Evolutionary conservation across 2,888 invertebrate genomes (phyloP).

Genomic region (Xestia rhomboidea): DNA sequence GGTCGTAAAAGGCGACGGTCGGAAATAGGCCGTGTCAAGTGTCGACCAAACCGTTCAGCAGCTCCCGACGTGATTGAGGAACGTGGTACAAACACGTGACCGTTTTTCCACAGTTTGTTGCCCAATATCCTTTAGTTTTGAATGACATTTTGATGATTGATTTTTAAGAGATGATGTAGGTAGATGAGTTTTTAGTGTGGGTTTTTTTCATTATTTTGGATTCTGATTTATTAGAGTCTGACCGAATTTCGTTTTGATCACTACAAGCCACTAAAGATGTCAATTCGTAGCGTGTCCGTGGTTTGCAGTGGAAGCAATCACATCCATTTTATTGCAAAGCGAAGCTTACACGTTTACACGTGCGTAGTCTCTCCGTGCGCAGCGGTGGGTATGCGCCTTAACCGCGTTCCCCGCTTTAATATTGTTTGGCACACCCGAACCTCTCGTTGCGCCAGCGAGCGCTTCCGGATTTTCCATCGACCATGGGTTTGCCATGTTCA

Average conservation of each 20-base stretch:
- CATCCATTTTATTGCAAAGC: no score
- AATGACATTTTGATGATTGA: constrained; percentile 4
- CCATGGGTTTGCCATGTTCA: constrained; percentile 17
- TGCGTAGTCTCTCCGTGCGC: no score
- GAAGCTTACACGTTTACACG: no score
- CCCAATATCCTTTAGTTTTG: neutral
- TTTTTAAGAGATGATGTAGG: neutral
- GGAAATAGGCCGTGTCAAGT: constrained; percentile 50
- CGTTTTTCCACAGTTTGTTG: neutral
- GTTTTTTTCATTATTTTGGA: neutral
- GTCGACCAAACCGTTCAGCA: constrained; percentile 40
- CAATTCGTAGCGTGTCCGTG: no score
- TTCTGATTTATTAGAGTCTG: neutral
- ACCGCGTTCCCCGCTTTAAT: no score
- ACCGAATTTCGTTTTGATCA: neutral
- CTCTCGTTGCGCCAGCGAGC: no score
- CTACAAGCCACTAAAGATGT: no score
- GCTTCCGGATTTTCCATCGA: neutral
- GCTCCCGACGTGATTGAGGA: constrained; percentile 37
- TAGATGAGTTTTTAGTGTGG: neutral
- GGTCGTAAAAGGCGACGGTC: constrained; percentile 32
- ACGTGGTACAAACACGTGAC: constrained; percentile 8
- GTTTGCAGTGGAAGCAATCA: no score
- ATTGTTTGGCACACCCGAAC: neutral
- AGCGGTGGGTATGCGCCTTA: no score